Evolutionary conservation across 2,888 invertebrate genomes (phyloP).

Genomic region (Tortricodes alternella): DNA sequence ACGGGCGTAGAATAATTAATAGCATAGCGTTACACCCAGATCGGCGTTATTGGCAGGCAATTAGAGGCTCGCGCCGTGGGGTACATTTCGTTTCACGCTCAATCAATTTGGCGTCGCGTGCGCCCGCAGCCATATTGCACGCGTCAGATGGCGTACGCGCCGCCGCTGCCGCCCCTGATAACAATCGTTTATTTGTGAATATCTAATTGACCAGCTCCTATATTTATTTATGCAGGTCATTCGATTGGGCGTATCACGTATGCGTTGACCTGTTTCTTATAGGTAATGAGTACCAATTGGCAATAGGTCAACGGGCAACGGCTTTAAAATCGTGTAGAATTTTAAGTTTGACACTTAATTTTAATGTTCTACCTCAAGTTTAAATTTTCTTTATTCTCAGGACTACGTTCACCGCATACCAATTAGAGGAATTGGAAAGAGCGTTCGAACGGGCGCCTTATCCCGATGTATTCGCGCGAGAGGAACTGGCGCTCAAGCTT

Average conservation of each 20-base stretch:
- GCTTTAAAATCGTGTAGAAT: background rate
- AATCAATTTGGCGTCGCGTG: constrained; percentile 75
- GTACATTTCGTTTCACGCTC: constrained; percentile 82
- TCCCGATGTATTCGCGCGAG: constrained; percentile 97
- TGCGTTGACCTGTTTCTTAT: background rate
- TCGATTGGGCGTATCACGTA: constrained; percentile 5
- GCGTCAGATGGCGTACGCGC: constrained; percentile 75
- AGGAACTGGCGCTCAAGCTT: constrained; percentile 95
- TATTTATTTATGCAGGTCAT: constrained; percentile 25
- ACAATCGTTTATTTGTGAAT: constrained; percentile 57
- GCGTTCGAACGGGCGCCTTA: constrained; percentile 98
- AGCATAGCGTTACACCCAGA: constrained; percentile 47
- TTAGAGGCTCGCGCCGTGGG: constrained; percentile 68
- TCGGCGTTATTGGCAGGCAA: constrained; percentile 72
- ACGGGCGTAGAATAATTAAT: constrained; percentile 51
- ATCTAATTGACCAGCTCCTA: constrained; percentile 42
- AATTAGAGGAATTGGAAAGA: constrained; percentile 95
- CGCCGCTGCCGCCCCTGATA: constrained; percentile 42
- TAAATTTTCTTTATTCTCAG: constrained; percentile 82
- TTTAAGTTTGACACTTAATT: background rate
- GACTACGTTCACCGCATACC: constrained; percentile 97
- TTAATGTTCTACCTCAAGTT: background rate
- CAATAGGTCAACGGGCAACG: no score
- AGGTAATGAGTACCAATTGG: background rate
- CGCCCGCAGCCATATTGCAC: constrained; percentile 81